These are phyloP conservation scores for Bovichtus diacanthus DNA, from an alignment of 2,797 vertebrate genomes.

Conservation along the genomic window DNA sequence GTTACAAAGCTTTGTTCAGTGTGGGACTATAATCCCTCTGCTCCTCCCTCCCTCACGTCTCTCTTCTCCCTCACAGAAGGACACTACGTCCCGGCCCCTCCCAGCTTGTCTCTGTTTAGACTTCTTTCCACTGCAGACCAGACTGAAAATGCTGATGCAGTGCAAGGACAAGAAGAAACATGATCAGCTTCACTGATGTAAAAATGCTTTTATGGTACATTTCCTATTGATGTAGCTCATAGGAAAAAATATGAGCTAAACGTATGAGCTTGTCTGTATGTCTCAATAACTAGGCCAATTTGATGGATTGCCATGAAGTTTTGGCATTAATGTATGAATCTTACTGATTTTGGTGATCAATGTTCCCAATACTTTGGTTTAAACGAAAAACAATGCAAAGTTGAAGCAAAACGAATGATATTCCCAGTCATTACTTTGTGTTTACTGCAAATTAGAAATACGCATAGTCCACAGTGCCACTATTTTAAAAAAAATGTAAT, in stretches of 20 bases:
- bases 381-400: not conserved
- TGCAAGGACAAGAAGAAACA: conserved; percentile 29
- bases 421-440: not conserved
- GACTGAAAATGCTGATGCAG: conserved; percentile 53
- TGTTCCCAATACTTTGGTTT: not conserved
- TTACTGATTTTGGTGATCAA: not conserved
- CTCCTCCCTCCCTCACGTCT: conserved; percentile 23
- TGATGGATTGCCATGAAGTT: not conserved
- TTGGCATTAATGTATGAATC: not conserved
- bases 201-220: conserved; percentile 13
- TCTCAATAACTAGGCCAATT: not conserved
- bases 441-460: not conserved
- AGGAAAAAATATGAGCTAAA: not conserved
- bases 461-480: no score
- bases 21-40: conserved; percentile 43
- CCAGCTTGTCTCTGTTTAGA: conserved; percentile 16
- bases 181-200: conserved; percentile 28
- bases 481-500: no score
- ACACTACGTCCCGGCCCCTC: conserved; percentile 26
- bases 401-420: not conserved
- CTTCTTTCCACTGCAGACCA: conserved; percentile 28
- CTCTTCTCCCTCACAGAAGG: conserved; percentile 27
- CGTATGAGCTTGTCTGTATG: not conserved
- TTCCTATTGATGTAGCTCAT: conserved; percentile 14
- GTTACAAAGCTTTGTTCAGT: conserved; percentile 67